These are phyloP conservation scores for Mormyrops boulengeri DNA, from an alignment of 2,797 vertebrate genomes.

Conservation along the genomic window DNA sequence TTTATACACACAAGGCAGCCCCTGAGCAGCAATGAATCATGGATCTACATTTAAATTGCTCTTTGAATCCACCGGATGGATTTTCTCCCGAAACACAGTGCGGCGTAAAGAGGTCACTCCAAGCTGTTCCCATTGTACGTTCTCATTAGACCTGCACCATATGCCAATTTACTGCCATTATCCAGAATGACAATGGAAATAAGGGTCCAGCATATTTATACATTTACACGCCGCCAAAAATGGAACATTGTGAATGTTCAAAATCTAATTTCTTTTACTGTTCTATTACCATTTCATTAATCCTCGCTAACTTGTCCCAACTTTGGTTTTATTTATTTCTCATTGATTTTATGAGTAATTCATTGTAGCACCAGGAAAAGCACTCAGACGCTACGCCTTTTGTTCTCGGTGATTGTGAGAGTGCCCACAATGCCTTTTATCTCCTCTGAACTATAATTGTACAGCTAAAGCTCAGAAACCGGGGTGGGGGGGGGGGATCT, in stretches of 20 bases:
- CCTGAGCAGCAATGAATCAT: constrained; percentile 23
- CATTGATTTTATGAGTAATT: constrained; percentile 50
- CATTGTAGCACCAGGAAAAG: constrained; percentile 29
- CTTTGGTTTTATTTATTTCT: constrained; percentile 33
- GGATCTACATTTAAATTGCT: constrained; percentile 57
- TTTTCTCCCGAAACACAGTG: neutral
- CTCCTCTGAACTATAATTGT: constrained; percentile 42
- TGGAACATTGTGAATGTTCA: constrained; percentile 62
- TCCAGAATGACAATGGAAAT: constrained; percentile 64
- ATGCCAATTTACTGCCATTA: constrained; percentile 62
- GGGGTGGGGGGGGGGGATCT: constrained; percentile 54
- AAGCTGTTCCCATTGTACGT: constrained; percentile 50
- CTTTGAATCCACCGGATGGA: constrained; percentile 8
- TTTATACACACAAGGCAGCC: neutral
- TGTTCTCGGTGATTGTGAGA: constrained; percentile 44
- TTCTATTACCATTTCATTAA: constrained; percentile 71
- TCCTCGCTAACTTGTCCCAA: constrained; percentile 60
- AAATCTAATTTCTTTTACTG: constrained; percentile 69
- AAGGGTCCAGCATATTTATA: constrained; percentile 61
- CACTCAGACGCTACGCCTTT: constrained; percentile 28
- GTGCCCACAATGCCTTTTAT: constrained; percentile 46
- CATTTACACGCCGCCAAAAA: constrained; percentile 58
- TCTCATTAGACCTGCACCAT: constrained; percentile 28
- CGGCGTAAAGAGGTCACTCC: constrained; percentile 39
- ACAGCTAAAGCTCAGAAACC: constrained; percentile 59